Base-by-base conservation (phyloP, 2,113 vertebrate genomes). In the Rhinoderma darwinii region DNA sequence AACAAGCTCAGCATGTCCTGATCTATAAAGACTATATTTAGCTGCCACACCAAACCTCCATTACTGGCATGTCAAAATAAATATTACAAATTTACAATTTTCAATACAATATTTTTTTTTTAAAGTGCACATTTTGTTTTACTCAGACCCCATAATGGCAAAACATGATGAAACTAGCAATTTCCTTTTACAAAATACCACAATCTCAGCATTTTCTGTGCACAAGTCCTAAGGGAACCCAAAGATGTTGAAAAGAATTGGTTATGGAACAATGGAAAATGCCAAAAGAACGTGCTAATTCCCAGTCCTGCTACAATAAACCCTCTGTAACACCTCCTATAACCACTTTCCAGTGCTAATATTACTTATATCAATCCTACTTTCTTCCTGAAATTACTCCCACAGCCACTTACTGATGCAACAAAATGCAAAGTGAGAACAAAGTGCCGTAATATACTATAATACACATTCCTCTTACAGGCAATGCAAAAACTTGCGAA, bases 391-490 rank as follows among this genome's bases (percentile, higher is more conserved):
- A 70, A 80, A 86, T 43, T 70, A 39, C 44, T 86, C 84, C 84
- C 84, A 50, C 32, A 51, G 63, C 61, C 75, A 80, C 84, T 80
- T 86, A 79, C 47, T 41, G 43, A 80, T 86, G 84, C 43, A 32
- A 80, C 75, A 70, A 56, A 70, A 80, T 82, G 79, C 79, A 82
- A 82, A 82, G 35, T 17, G 61, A 37, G 81, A 72, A 51, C 81
- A 83, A 72, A 83, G 22, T 25, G 47, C 43, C 5, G 20, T 51
- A 66, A 72, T 83, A 50, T 72, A 70, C 15, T 30, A 14, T 72
- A 50, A 82, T 72, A 20, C 63, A 18, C 81, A 37, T 44, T 32
- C 68, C 81, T 68, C 9, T 30, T 72, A 83, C 25, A 32, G 63
- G 25, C 63, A 70, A 17, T 18, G 81, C 44, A 17, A 56, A 63